These are phyloP conservation scores for Buceros bicornis DNA, from an alignment of 2,797 vertebrate species.

Conservation along the genomic window DNA sequence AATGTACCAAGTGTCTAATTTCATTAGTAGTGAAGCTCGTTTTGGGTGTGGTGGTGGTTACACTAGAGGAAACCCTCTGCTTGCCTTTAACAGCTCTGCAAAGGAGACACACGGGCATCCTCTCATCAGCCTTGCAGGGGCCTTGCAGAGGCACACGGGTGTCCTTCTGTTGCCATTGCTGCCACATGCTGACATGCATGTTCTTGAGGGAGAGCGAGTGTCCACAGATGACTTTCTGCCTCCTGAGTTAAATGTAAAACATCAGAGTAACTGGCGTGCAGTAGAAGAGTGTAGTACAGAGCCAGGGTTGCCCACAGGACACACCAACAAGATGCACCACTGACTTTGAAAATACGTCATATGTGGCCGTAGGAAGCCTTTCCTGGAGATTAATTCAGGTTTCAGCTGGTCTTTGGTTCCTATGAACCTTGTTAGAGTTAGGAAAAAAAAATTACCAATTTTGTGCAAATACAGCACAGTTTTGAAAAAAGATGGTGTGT, in stretches of 20 bases:
- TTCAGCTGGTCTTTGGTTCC: neutral
- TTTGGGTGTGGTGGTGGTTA: neutral
- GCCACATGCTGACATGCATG: rapidly evolving
- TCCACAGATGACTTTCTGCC: neutral
- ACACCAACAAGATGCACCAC: neutral
- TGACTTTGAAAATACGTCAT: neutral
- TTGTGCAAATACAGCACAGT: neutral
- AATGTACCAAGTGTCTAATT: neutral
- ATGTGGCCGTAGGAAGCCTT: neutral
- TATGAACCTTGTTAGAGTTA: neutral
- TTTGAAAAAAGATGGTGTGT: neutral
- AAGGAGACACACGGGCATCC: neutral
- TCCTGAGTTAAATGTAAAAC: neutral
- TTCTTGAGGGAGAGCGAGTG: neutral
- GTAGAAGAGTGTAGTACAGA: neutral
- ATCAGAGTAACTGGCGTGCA: rapidly evolving
- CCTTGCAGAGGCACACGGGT: neutral
- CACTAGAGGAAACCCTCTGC: rapidly evolving
- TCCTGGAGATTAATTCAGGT: neutral
- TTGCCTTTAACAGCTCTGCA: neutral
- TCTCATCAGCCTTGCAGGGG: rapidly evolving
- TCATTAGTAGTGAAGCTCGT: neutral
- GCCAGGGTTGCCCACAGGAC: neutral
- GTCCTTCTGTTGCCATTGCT: neutral
- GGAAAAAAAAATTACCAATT: neutral